Evolutionary conservation across 2,797 vertebrate genomes (phyloP), one percentile per base, ranked within the genome.

Genomic region (Brotula barbata): DNA sequence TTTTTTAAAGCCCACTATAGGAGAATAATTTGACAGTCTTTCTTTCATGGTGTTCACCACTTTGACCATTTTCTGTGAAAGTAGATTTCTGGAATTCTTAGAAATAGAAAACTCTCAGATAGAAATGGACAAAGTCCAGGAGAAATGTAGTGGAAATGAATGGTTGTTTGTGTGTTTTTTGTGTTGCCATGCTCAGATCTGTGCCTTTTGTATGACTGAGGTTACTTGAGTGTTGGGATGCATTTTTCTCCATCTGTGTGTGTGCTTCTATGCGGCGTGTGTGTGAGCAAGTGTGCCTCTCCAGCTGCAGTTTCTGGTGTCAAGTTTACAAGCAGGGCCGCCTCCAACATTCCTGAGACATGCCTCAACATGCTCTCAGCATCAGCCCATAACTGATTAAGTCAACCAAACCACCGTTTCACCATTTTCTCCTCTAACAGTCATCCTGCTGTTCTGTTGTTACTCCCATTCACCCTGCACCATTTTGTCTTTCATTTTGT

Each of bases 261-360:
- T 53, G 37, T 23, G 4, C 10, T 3, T 34, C 13, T 36, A 17
- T 31, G 39, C 25, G 37, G 39, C 31, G 39, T 19, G 40, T 33
- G 39, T 31, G 17, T 53, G 48, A 34, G 51, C 55, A 47, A 49
- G 40, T 20, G 64, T 6, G 17, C 19, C 58, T 61, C 56, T 80
- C 33, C 85, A 81, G 85, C 80, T 85, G 83, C 75, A 61, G 67
- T 51, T 55, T 68, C 65, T 48, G 76, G 84, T 80, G 78, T 85
- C 81, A 69, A 63, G 68, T 87, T 81, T 78, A 77, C 81, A 68
- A 50, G 7, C 65, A 25, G 71, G 36, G 49, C 71, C 66, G 65
- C 78, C 78, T 76, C 75, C 20, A 21, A 64, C 81, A 89, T 88
- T 88, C 86, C 83, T 71, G 0, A 80, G 71, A 83, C 75, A 66